Conservation (phyloP, 2,113 vertebrate species). For the Taxidea taxus region DNA sequence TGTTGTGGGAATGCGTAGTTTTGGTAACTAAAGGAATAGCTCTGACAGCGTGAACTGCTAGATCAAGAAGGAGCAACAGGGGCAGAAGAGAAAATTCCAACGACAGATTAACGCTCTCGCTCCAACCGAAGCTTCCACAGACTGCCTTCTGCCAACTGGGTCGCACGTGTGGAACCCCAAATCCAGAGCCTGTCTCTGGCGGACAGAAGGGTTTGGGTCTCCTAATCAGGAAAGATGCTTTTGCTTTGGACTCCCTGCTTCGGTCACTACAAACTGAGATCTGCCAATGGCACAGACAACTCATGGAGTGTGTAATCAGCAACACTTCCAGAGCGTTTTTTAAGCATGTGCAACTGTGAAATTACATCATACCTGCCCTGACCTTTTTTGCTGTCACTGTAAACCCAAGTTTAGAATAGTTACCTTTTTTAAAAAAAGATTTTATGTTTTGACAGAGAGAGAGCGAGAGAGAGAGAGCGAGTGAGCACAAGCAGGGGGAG, state of each 20-base stretch:
- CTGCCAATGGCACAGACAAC: not conserved
- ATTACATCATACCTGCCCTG: not conserved
- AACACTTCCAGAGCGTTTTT: not conserved
- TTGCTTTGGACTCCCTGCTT: not conserved
- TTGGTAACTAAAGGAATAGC: not conserved
- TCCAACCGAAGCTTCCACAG: not conserved
- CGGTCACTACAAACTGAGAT: not conserved
- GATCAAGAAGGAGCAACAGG: not conserved
- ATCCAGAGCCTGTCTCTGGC: not conserved
- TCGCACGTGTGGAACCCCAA: not conserved
- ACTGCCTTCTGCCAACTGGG: not conserved
- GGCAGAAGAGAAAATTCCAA: not conserved
- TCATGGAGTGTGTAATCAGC: not conserved
- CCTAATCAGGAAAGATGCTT: not conserved
- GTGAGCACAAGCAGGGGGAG: not conserved
- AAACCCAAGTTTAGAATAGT: not conserved
- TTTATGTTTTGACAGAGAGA: not conserved
- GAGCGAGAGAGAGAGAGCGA: too few species aligned
- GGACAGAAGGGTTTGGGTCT: not conserved
- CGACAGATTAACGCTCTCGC: not conserved
- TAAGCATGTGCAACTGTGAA: not conserved
- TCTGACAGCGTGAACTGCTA: not conserved
- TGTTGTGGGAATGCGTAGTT: not conserved
- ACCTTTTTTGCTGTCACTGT: not conserved
- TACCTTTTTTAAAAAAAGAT: not conserved